Evolutionary conservation across 1,140 invertebrate genomes (phyloP).

Genomic region (Drosophila funebris): DNA sequence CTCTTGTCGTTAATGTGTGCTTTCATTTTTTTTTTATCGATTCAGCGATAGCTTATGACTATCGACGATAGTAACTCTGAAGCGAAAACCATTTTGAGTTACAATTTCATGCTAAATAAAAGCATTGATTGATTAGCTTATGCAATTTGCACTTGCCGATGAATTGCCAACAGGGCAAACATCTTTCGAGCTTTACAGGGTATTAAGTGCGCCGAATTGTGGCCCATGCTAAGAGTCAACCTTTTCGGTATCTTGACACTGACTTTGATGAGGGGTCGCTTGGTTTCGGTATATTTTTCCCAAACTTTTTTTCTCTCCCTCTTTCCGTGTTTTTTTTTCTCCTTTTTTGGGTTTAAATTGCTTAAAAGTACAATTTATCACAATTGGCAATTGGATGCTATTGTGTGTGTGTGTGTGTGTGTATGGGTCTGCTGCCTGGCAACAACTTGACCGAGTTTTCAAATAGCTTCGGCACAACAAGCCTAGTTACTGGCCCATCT

Average conservation of each 20-base stretch:
- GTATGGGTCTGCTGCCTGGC: constrained; percentile 20
- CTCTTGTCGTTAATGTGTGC: too few species aligned
- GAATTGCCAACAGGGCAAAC: background rate
- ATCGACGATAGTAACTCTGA: too few species aligned
- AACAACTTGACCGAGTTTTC: constrained; percentile 51
- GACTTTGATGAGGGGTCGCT: constrained; percentile 65
- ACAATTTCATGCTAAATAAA: too few species aligned
- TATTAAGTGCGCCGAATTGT: constrained; percentile 31
- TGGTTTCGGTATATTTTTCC: constrained; percentile 18
- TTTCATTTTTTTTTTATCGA: too few species aligned
- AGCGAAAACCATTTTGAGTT: too few species aligned
- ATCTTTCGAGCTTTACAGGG: background rate
- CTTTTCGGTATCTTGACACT: constrained; percentile 43
- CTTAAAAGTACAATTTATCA: constrained; percentile 81
- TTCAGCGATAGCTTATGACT: too few species aligned
- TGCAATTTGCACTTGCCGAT: background rate
- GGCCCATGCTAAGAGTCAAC: constrained; percentile 31
- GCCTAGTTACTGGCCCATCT: background rate
- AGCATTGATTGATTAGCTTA: too few species aligned
- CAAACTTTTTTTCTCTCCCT: constrained; percentile 5
- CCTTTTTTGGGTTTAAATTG: constrained; percentile 62
- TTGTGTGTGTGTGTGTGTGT: constrained; percentile 21
- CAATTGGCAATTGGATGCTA: constrained; percentile 74
- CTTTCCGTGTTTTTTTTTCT: constrained; percentile 5
- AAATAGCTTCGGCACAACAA: constrained; percentile 9